Conservation (phyloP, 2,888 invertebrate species). For the Drosophila niveifrons region DNA sequence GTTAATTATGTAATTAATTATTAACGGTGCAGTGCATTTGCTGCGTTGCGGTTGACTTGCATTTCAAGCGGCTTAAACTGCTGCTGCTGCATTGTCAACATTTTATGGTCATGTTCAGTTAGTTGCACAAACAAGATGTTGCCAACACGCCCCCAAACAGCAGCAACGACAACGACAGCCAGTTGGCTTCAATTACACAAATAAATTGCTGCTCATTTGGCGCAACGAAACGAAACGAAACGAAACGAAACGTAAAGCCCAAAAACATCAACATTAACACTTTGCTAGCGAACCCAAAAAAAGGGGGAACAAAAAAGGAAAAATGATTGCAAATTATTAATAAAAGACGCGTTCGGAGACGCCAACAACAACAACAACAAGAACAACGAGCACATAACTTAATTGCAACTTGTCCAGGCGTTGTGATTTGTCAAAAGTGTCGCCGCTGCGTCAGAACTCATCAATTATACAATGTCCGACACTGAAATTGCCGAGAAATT, state of each 20-base stretch:
- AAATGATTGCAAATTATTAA: constrained; percentile 56
- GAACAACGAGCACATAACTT: constrained; percentile 21
- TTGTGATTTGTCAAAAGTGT: constrained; percentile 74
- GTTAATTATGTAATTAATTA: constrained; percentile 82
- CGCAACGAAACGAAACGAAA: constrained; percentile 26
- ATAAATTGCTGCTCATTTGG: constrained; percentile 49
- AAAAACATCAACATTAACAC: constrained; percentile 52
- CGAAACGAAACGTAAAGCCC: constrained; percentile 34
- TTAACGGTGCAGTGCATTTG: constrained; percentile 69
- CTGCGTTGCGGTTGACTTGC: constrained; percentile 49
- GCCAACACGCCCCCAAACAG: constrained; percentile 7
- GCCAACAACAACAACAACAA: neutral
- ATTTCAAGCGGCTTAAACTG: constrained; percentile 44
- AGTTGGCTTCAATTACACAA: constrained; percentile 51
- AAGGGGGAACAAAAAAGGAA: neutral
- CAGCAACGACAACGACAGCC: neutral
- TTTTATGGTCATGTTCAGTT: constrained; percentile 51
- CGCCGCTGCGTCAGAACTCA: constrained; percentile 49
- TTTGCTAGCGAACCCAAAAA: constrained; percentile 33
- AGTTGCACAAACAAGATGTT: constrained; percentile 30
- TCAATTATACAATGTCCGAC: constrained; percentile 69
- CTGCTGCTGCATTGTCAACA: constrained; percentile 43
- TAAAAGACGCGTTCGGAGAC: constrained; percentile 24
- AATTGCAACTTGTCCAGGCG: constrained; percentile 55
- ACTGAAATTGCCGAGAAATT: constrained; percentile 61